Evolutionary conservation across 2,888 invertebrate genomes (phyloP), one percentile per base, ranked within the genome.

Genomic region (Pyrrhopygopsis socrates): DNA sequence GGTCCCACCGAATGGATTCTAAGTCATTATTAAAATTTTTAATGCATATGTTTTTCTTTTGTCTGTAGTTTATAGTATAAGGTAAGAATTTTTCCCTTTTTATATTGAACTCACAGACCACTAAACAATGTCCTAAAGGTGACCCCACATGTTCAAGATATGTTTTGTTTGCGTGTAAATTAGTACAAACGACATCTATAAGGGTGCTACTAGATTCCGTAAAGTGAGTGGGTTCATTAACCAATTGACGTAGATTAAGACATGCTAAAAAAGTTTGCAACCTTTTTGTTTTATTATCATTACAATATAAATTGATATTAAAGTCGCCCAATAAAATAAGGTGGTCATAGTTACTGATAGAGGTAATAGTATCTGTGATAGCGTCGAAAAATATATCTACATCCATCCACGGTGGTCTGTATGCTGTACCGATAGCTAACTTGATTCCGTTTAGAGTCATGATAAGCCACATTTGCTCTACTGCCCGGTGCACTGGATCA

Each of bases 391-490:
- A 58, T 24, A 58, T 24, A 24, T 58, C 58, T 2, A 58, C 58
- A 24, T 58, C 58, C 58, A 58, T 18, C 58, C 58, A 58, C 24
- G 58, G 58, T 1, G 58, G 58, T 6, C 91, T 85, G 50, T 92
- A 92, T 0, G 88, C 85, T 1, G 91, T 92, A 5, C 89, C 92
- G 11, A 92, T 83, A 34, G 78, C 83, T 15, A 89, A 1, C 18
- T 74, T 84, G 18, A 70, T 38, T 0, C 84, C 67, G 18, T 63
- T 70, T 2, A 54, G n/a, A 20, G 29, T 75, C 13, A 71, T 27
- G 5, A 20, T 45, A 18, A 84, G 18, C 84, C 80, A 84, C 79
- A 84, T 75, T 60, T 75, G 70, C 63, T 63, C 63, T 1, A 63
- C 63, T 29, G 38, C 30, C 20, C 22, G 24, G 30, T 63, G 63